Percentiles rank a stretch among this genome's conserved stretches.
Evolutionary conservation across 2,797 vertebrate species (phyloP).

Genomic region (Gorsachius magnificus): DNA sequence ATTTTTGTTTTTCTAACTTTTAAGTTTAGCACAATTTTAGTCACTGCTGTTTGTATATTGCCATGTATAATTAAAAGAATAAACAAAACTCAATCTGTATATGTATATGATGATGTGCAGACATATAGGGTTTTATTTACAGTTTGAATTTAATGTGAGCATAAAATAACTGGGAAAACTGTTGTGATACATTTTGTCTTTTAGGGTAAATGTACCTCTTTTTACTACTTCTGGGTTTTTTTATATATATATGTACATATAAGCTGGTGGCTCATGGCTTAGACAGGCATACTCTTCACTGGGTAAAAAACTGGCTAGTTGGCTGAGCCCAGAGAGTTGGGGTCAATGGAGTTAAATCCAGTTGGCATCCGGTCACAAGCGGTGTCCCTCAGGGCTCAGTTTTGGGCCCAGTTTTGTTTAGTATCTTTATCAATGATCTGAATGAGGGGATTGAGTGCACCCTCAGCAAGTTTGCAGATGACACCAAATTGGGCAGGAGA

Average conservation of each 20-base stretch:
- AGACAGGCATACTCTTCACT: too few relatives aligned
- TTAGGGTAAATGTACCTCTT: neutral
- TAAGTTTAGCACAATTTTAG: neutral
- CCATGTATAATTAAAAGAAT: neutral
- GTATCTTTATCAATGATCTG: too few relatives aligned
- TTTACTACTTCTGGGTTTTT: neutral
- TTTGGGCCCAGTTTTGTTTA: too few relatives aligned
- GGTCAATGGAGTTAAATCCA: too few relatives aligned
- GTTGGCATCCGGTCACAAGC: too few relatives aligned
- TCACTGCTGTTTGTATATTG: neutral
- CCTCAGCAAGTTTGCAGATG: too few relatives aligned
- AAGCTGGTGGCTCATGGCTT: too few relatives aligned
- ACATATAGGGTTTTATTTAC: neutral
- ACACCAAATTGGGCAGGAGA: too few relatives aligned
- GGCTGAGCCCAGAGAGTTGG: too few relatives aligned
- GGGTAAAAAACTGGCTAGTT: too few relatives aligned
- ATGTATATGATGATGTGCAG: neutral
- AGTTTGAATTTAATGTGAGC: neutral
- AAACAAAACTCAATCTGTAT: neutral
- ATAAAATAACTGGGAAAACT: neutral
- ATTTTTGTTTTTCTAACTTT: neutral
- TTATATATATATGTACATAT: neutral
- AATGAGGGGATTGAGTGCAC: too few relatives aligned
- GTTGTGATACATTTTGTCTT: neutral
- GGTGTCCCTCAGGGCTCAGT: too few relatives aligned